A percentile compares a stretch with the other conserved stretches of the same genome.
Evolutionary conservation across 2,888 invertebrate genomes (phyloP).

Genomic region (Drosophila meridionalis): DNA sequence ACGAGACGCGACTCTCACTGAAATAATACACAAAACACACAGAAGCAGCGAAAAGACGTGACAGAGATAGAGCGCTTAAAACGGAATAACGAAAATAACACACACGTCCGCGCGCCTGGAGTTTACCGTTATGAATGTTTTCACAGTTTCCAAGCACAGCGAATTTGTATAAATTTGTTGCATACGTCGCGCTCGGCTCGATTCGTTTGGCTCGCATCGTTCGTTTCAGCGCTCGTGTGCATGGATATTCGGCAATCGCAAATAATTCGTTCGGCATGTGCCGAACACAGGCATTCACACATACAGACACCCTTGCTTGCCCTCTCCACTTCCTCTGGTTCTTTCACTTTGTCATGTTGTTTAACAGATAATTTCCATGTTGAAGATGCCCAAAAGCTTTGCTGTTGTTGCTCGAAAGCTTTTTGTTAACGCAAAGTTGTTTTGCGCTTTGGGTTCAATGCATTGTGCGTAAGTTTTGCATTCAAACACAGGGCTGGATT

Average conservation of each 20-base stretch:
- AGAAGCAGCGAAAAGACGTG: slow-evolving; percentile 72
- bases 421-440: slow-evolving; percentile 27
- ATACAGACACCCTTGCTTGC: neutral
- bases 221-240: slow-evolving; percentile 40
- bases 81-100: slow-evolving; percentile 35
- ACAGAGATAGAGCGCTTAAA: slow-evolving; percentile 35
- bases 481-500: slow-evolving; percentile 46
- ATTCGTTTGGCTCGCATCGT: neutral
- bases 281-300: slow-evolving; percentile 10
- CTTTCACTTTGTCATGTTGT: slow-evolving; percentile 20
- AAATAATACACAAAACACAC: slow-evolving; percentile 64
- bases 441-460: slow-evolving; percentile 59
- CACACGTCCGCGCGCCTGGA: slow-evolving; percentile 67
- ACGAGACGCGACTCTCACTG: slow-evolving; percentile 42
- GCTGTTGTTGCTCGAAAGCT: slow-evolving; percentile 47
- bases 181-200: slow-evolving; percentile 33
- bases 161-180: slow-evolving; percentile 71
- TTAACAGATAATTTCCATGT: slow-evolving; percentile 48
- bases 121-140: slow-evolving; percentile 76
- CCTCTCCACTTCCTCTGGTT: slow-evolving; percentile 7
- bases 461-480: slow-evolving; percentile 54
- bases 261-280: slow-evolving; percentile 13
- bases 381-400: slow-evolving; percentile 44
- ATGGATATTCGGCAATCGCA: slow-evolving; percentile 47
- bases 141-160: slow-evolving; percentile 59